phyloP scores from a whole-genome alignment of 2,888 invertebrate genomes.

The Ochropleura plecta region DNA sequence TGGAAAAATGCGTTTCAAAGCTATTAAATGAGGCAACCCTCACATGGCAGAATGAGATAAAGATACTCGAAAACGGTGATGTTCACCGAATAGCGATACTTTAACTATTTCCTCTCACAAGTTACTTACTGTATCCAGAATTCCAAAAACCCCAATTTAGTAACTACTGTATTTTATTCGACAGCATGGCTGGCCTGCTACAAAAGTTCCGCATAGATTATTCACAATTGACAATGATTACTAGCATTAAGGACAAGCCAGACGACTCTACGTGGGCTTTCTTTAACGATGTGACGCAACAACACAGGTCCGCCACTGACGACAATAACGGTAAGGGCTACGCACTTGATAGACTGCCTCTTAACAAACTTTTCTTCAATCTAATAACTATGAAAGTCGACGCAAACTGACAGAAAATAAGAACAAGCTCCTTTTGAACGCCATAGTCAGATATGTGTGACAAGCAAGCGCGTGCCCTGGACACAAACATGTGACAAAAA shows the following conservation, averaged over 20 bases:
- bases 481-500: too few relatives aligned
- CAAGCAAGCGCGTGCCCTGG: too few relatives aligned
- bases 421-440: too few relatives aligned
- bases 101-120: not conserved
- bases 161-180: constrained; percentile 50
- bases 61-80: not conserved
- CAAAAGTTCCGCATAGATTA: constrained; percentile 98
- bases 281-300: constrained; percentile 93
- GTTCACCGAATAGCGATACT: not conserved
- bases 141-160: not conserved
- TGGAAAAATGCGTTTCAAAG: not conserved
- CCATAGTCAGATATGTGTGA: too few relatives aligned
- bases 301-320: constrained; percentile 85
- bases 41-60: not conserved
- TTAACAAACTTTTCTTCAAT: too few relatives aligned
- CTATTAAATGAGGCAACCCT: not conserved
- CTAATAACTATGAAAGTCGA: too few relatives aligned
- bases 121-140: too few relatives aligned
- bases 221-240: constrained; percentile 96
- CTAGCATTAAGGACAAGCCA: constrained; percentile 95
- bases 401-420: too few relatives aligned
- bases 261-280: constrained; percentile 92
- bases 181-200: constrained; percentile 97
- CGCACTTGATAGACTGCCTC: not conserved
- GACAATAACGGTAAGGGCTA: constrained; percentile 68